Evolutionary conservation across 1,140 invertebrate species (phyloP).

Genomic region (Planococcus citri): DNA sequence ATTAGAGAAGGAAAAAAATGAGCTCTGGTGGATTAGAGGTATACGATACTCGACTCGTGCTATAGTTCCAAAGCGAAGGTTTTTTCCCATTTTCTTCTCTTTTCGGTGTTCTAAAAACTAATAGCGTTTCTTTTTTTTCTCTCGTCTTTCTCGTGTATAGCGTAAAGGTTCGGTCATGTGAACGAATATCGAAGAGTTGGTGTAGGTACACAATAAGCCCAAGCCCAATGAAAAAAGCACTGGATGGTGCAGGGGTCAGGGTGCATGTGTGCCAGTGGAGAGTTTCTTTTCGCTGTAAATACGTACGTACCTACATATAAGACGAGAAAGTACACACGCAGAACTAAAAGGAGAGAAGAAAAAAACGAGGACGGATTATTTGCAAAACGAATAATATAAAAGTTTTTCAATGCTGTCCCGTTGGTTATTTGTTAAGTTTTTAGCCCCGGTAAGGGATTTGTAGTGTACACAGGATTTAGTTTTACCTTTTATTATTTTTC

Average conservation of each 20-base stretch:
- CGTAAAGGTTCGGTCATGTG: too few relatives aligned
- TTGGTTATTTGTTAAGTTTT: background rate
- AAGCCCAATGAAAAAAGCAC: background rate
- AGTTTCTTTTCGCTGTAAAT: background rate
- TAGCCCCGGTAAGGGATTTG: background rate
- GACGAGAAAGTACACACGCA: too few relatives aligned
- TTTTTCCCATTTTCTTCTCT: too few relatives aligned
- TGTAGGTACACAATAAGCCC: background rate
- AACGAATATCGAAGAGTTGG: background rate
- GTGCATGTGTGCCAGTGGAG: background rate
- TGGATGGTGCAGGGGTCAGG: too few relatives aligned
- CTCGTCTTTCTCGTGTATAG: too few relatives aligned
- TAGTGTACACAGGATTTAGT: constrained; percentile 1
- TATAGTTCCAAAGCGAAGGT: too few relatives aligned
- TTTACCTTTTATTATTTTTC: background rate
- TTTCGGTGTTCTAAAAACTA: too few relatives aligned
- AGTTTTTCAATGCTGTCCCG: constrained; percentile 6
- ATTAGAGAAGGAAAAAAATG: too few relatives aligned
- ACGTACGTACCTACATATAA: too few relatives aligned
- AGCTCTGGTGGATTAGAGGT: too few relatives aligned
- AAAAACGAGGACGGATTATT: background rate
- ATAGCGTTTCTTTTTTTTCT: too few relatives aligned
- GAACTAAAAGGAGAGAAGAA: background rate
- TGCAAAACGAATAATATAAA: constrained; percentile 8
- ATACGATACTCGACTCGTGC: too few relatives aligned